A percentile compares a stretch with the other conserved stretches of the same genome.
These are phyloP conservation scores for Beroe forskalii DNA, from an alignment of 37 sponge, comb jelly and placozoan species.

Conservation along the genomic window DNA sequence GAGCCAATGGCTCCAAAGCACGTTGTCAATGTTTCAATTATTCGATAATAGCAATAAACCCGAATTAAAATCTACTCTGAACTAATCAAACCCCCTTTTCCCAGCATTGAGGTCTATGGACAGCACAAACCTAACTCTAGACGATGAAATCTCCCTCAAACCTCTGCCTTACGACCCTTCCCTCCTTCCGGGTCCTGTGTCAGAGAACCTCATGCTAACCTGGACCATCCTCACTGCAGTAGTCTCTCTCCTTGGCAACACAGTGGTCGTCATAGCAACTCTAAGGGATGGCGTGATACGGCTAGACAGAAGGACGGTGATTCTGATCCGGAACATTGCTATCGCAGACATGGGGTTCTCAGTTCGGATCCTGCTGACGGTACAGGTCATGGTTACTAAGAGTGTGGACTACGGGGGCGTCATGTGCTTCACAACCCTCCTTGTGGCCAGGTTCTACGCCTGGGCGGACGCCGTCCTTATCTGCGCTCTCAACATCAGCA, in stretches of 20 bases:
- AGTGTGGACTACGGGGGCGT: background rate
- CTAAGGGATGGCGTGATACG: background rate
- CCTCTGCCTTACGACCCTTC: background rate
- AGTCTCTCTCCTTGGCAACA: background rate
- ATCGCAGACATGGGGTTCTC: background rate
- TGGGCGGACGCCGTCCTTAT: background rate
- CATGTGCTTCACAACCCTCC: background rate
- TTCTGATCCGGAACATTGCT: background rate
- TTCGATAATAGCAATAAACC: no score
- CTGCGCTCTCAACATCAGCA: constrained; percentile 3
- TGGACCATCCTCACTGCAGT: background rate
- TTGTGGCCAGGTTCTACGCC: background rate
- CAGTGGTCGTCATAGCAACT: background rate
- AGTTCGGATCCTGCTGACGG: background rate
- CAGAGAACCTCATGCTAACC: background rate
- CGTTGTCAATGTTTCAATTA: no score
- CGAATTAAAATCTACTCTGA: no score
- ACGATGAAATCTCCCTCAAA: no score
- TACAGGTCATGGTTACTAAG: background rate
- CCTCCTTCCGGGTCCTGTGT: background rate
- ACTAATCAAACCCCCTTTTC: no score
- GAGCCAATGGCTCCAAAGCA: no score
- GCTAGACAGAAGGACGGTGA: background rate
- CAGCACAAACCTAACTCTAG: no score
- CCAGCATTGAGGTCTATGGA: no score